Base-by-base conservation (phyloP, 92 coral and sea anemone species). In the Umimayanthus kanabou region DNA sequence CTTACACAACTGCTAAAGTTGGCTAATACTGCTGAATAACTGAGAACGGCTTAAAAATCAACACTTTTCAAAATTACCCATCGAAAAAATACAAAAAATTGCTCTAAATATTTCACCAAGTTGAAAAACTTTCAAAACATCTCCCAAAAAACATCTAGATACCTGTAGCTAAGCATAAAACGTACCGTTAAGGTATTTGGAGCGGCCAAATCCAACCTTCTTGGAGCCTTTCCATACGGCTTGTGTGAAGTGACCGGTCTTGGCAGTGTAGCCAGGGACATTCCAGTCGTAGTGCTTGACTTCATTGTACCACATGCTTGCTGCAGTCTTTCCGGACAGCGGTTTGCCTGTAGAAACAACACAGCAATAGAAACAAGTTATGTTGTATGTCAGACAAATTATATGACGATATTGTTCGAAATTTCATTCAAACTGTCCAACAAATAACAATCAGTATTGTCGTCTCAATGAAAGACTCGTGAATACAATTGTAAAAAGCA, bases 151-250 rank as follows among this genome's bases (percentile, higher is more conserved):
- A 47, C 9, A 47, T 47, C 50, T 47, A 10, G 11, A 8, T 47
- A 47, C 10, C 6, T 47, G 50, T 47, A 47, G 50, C 58, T 53
- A 53, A 53, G 20, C 20, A 8, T 39, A 9, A 80, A 15, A 43
- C 42, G n/a, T 83, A 83, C 87, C 77, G 30, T 69, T 69, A 16
- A 45, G 20, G 45, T 83, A 83, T 69, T 26, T 83, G 0, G 87
- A 61, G n/a, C 87, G 76, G 22, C 87, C 87, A 22, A 83, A 83
- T 8, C 87, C 87, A 47, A 67, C 87, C 23, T 25, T 83, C 66
- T 83, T 83, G 15, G 87, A 67, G 50, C 78, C 78, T 30, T 83
- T 83, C 87, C 87, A 83, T 45, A 83, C 87, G n/a, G 87, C 87
- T 69, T 83, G 87, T 10, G 87, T 69, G n/a, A 83, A 83, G 65